Base-by-base conservation (phyloP, 2,888 invertebrate genomes). In the Lobophora halterata region DNA sequence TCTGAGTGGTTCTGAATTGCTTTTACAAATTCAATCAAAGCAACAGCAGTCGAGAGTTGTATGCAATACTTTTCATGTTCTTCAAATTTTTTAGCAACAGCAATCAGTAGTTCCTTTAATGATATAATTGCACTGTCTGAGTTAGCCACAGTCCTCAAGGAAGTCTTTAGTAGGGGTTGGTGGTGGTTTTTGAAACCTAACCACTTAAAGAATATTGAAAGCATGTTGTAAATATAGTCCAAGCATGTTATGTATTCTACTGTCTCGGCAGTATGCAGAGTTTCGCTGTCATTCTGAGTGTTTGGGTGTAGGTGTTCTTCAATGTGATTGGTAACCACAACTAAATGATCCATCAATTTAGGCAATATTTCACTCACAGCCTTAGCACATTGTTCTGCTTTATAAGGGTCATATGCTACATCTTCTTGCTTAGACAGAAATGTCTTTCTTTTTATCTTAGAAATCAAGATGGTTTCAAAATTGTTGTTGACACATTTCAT, bases 131-230 rank as follows among this genome's bases (percentile, higher is more conserved):
- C 59, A 17, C 55, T 49, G 12, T 49, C 44, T 13, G 66, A 51
- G 30, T 62, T 67, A 35, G 76, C 70, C 19, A 90, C 58, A 41
- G 77, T 71, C 55, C 81, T 76, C 13, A 87, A 49, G 8, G 85
- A 79, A 51, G 59, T 72, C 50, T 79, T 80, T 1, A 87, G 53
- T 40, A 87, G 59, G 11, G 70, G 61, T 52, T 57, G 67, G 23
- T 81, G 61, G 18, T 76, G 79, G 55, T 83, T 89, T 45, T 79
- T 80, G 59, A 92, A 92, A 35, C 89, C 91, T 65, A 89, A 83
- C 93, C 92, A 90, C 61, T 89, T 89, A 42, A 91, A 91, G 55
- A 89, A 89, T 28, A 83, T 85, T 2, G 89, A 85, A n/a, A 90
- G 69, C 25, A 91, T 69, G 13, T 80, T 83, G 28, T 91, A 83